Evolutionary conservation across 2,888 invertebrate species (phyloP).

Genomic region (Tigriopus californicus): DNA sequence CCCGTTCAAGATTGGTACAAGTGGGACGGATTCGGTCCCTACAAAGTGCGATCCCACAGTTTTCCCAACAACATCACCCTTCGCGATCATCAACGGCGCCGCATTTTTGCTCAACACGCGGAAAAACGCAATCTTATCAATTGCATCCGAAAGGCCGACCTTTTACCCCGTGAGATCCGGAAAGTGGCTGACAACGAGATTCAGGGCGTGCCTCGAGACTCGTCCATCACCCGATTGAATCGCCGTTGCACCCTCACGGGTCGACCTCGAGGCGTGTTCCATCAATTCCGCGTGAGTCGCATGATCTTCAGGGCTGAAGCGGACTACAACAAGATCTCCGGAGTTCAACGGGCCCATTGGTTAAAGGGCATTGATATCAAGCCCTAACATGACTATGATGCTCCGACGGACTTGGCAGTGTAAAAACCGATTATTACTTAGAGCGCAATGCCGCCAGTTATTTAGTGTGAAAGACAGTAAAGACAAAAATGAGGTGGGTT

Average conservation of each 20-base stretch:
- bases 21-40: slow-evolving; percentile 13
- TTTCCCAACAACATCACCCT: neutral
- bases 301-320: slow-evolving; percentile 7
- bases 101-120: slow-evolving; percentile 1
- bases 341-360: slow-evolving; percentile 11
- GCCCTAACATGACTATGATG: neutral
- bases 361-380: neutral
- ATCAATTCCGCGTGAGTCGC: slow-evolving; percentile 3
- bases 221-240: neutral
- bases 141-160: neutral
- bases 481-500: too few species aligned
- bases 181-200: neutral
- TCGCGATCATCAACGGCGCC: neutral
- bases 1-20: slow-evolving; percentile 11
- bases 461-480: too few species aligned
- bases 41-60: slow-evolving; percentile 10
- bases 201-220: neutral
- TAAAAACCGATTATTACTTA: neutral
- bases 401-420: neutral
- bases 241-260: slow-evolving; percentile 7
- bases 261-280: neutral
- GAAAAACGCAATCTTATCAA: neutral
- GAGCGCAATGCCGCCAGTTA: too few species aligned
- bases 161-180: neutral
- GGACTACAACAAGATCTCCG: slow-evolving; percentile 4